A percentile compares a stretch with the other conserved stretches of the same genome.
Conservation (phyloP, 1,140 invertebrate genomes). For the Scaptomyza graminum region DNA sequence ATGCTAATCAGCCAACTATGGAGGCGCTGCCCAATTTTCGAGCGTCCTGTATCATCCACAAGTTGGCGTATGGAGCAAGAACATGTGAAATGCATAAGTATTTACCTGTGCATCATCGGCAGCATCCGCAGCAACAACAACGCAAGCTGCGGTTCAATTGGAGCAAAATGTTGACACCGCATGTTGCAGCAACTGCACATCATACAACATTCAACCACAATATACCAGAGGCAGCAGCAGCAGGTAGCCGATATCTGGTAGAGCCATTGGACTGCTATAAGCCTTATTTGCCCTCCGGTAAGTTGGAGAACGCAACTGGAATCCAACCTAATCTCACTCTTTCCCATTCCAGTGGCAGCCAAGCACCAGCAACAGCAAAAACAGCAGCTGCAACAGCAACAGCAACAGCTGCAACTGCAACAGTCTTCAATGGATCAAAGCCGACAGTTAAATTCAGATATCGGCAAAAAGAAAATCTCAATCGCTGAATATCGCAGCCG, state of each 20-base stretch:
- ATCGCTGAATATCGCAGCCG: constrained; percentile 33
- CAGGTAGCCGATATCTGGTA: constrained; percentile 7
- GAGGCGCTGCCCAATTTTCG: neutral
- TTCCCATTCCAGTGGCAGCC: neutral
- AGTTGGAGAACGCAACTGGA: too few species aligned
- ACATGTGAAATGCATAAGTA: neutral
- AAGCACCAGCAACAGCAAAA: neutral
- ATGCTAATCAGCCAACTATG: constrained; percentile 8
- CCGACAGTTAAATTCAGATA: neutral
- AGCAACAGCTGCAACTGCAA: neutral
- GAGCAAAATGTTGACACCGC: neutral
- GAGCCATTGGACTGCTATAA: constrained; percentile 28
- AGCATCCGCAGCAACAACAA: neutral
- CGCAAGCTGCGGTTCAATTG: neutral
- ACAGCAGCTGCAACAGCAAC: neutral
- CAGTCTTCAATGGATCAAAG: neutral
- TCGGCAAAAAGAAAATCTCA: constrained; percentile 28
- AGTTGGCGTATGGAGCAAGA: neutral
- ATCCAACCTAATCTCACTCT: too few species aligned
- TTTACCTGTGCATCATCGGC: neutral
- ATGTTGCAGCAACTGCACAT: neutral
- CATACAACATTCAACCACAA: neutral
- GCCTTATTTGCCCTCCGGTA: constrained; percentile 6
- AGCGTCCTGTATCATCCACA: neutral
- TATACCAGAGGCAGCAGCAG: neutral